Conservation (phyloP, 2,888 invertebrate species). For the Invenusta paracnida region DNA sequence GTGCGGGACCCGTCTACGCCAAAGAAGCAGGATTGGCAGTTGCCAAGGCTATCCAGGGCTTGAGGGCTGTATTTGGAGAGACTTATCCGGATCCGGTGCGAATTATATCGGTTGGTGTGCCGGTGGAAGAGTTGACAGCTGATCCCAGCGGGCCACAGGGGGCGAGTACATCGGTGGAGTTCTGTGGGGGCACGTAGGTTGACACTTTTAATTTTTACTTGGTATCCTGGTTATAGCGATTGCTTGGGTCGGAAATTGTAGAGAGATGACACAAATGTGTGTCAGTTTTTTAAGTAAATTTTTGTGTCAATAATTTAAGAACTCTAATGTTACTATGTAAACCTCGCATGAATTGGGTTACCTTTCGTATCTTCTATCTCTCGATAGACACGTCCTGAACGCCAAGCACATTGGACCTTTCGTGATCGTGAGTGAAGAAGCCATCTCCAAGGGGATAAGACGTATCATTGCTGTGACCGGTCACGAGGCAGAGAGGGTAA, state of each 20-base stretch:
- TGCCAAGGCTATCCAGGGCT: constrained; percentile 72
- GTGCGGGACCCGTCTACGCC: constrained; percentile 77
- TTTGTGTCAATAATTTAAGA: too few relatives aligned
- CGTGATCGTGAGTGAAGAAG: constrained; percentile 92
- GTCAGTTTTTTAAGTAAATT: too few relatives aligned
- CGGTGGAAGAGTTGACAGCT: constrained; percentile 65
- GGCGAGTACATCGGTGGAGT: constrained; percentile 85
- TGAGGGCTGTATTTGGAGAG: constrained; percentile 92
- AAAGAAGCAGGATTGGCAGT: constrained; percentile 75
- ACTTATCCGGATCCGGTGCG: constrained; percentile 80
- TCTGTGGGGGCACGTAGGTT: constrained; percentile 89
- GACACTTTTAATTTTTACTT: constrained; percentile 34
- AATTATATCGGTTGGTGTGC: constrained; percentile 79
- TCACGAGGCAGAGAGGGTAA: constrained; percentile 69
- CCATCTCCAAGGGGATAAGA: constrained; percentile 94
- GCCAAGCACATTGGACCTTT: constrained; percentile 90
- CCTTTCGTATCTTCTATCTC: not conserved
- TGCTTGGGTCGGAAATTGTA: not conserved
- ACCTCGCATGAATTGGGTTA: too few relatives aligned
- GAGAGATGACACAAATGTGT: not conserved
- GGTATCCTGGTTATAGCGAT: not conserved
- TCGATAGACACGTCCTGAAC: constrained; percentile 72
- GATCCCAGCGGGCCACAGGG: constrained; percentile 78
- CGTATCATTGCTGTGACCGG: constrained; percentile 94
- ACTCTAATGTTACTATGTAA: too few relatives aligned